Evolutionary conservation across 2,888 invertebrate species (phyloP).

Genomic region (Brachyopa scutellaris): DNA sequence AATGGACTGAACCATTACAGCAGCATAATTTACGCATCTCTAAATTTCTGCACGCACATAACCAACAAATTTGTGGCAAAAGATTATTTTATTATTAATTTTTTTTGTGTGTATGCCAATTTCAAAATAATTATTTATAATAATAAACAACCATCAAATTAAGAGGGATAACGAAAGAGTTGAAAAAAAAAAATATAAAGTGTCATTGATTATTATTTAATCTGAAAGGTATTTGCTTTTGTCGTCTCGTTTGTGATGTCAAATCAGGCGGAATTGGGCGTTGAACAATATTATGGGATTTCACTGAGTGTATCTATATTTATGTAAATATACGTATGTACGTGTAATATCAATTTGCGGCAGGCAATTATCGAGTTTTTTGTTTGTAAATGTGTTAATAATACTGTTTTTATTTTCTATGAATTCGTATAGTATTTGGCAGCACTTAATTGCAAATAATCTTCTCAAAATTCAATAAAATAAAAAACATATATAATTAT

Average conservation of each 20-base stretch:
- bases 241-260: slow-evolving; percentile 39
- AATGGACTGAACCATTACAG: slow-evolving; percentile 62
- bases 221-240: slow-evolving; percentile 27
- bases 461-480: slow-evolving; percentile 45
- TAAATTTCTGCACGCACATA: slow-evolving; percentile 25
- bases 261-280: slow-evolving; percentile 47
- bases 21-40: slow-evolving; percentile 47
- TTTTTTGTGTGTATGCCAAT: slow-evolving; percentile 11
- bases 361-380: slow-evolving; percentile 47
- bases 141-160: slow-evolving; percentile 9
- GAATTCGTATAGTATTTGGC: slow-evolving; percentile 31
- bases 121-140: slow-evolving; percentile 22
- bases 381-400: slow-evolving; percentile 38
- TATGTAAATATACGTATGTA: not conserved
- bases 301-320: slow-evolving; percentile 6
- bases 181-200: not conserved
- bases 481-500: slow-evolving; percentile 37
- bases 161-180: not conserved
- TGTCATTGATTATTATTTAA: slow-evolving; percentile 31
- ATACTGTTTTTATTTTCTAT: slow-evolving; percentile 22
- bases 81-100: slow-evolving; percentile 13
- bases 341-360: slow-evolving; percentile 43
- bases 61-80: not conserved
- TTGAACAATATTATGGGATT: slow-evolving; percentile 52
- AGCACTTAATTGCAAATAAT: slow-evolving; percentile 63